A percentile compares a stretch with the other conserved stretches of the same genome.
phyloP scores from a whole-genome alignment of 2,113 vertebrate genomes.

The Corythoichthys haematopterus region DNA sequence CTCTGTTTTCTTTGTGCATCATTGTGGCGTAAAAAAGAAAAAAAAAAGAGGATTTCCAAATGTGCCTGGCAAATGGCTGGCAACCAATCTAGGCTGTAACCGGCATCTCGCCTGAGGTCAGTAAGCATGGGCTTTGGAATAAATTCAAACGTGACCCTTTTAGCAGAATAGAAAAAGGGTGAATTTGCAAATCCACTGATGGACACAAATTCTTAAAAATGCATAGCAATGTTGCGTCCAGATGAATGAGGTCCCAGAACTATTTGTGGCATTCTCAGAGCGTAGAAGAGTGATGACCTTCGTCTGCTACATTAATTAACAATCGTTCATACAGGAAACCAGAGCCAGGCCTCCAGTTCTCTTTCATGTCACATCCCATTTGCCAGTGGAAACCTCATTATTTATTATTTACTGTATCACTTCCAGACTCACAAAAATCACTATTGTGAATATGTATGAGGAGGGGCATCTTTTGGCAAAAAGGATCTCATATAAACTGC shows the following conservation, averaged over 20 bases:
- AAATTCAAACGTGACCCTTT: neutral
- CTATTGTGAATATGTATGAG: constrained; percentile 33
- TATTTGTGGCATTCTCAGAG: constrained; percentile 37
- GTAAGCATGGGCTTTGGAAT: neutral
- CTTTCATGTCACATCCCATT: constrained; percentile 68
- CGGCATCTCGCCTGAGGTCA: neutral
- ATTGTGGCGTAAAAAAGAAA: constrained; percentile 15
- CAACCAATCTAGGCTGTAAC: neutral
- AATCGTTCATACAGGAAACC: constrained; percentile 68
- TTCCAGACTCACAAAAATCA: constrained; percentile 55
- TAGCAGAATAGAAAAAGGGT: neutral
- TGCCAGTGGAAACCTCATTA: constrained; percentile 60
- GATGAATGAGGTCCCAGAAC: constrained; percentile 37
- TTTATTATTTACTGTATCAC: constrained; percentile 60
- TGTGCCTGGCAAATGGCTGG: neutral
- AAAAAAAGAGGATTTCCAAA: constrained; percentile 1
- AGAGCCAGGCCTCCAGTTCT: constrained; percentile 57
- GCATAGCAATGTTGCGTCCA: constrained; percentile 37
- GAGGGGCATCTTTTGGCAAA: constrained; percentile 3
- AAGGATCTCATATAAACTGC: constrained; percentile 6
- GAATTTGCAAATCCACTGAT: constrained; percentile 17
- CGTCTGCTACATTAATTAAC: constrained; percentile 71
- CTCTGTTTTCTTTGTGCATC: constrained; percentile 22
- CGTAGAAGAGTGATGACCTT: constrained; percentile 51
- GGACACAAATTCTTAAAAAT: constrained; percentile 20